Evolutionary conservation across 2,888 invertebrate genomes (phyloP).

Genomic region (Drepanosiphum platanoidis): DNA sequence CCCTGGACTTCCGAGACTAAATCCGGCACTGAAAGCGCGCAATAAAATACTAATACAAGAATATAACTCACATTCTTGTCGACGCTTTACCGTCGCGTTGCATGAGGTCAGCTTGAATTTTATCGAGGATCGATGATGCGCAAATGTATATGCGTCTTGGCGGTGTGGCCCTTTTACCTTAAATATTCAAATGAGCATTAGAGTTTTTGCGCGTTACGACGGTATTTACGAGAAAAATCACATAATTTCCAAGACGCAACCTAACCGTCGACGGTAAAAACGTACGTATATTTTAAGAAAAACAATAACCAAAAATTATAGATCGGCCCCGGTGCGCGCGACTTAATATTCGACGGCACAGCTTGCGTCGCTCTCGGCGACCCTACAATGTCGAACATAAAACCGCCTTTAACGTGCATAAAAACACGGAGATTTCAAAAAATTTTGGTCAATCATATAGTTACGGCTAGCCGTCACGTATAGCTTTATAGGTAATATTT

Average conservation of each 20-base stretch:
- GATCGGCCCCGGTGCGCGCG: background rate
- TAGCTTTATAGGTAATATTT: too few species aligned
- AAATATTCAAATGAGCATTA: background rate
- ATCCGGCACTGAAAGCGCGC: too few species aligned
- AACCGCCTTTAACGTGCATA: background rate
- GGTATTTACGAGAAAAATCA: background rate
- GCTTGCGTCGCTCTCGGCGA: background rate
- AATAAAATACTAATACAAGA: too few species aligned
- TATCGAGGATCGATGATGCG: too few species aligned
- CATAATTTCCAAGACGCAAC: background rate
- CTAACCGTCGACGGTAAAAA: background rate
- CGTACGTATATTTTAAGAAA: background rate
- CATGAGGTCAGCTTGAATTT: background rate
- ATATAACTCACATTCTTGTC: too few species aligned
- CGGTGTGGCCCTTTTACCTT: background rate
- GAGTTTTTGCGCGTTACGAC: background rate
- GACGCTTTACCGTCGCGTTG: too few species aligned
- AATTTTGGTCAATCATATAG: too few species aligned
- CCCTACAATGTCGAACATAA: background rate
- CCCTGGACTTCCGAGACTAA: too few species aligned
- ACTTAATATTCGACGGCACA: background rate
- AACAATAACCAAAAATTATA: background rate
- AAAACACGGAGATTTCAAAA: too few species aligned
- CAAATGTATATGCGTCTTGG: too few species aligned
- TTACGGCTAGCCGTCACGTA: too few species aligned